Evolutionary conservation across 1,140 invertebrate species (phyloP).

Genomic region (Drosophila varians): DNA sequence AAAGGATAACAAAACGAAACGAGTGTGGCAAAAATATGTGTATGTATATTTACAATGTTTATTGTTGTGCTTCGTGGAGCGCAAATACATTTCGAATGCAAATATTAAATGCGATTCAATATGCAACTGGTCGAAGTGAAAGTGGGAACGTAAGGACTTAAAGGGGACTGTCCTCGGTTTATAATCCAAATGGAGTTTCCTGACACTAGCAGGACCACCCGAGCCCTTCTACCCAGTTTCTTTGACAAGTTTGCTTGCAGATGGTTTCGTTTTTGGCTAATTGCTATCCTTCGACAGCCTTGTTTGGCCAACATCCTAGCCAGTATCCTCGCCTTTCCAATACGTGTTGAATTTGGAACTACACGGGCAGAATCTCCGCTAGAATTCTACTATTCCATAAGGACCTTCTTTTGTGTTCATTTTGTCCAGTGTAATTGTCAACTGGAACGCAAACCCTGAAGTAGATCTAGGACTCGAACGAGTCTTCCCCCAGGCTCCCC

Average conservation of each 20-base stretch:
- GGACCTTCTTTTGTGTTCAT: no score
- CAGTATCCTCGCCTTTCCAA: slow-evolving; percentile 1
- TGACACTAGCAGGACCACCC: background rate
- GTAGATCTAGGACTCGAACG: slow-evolving; percentile 22
- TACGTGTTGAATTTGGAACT: slow-evolving; percentile 56
- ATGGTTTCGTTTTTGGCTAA: slow-evolving; percentile 42
- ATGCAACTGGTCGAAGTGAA: slow-evolving; percentile 48
- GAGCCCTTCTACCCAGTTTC: background rate
- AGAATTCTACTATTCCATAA: no score
- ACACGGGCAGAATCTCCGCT: slow-evolving; percentile 5
- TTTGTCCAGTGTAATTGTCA: slow-evolving; percentile 7
- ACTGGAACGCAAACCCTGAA: slow-evolving; percentile 22
- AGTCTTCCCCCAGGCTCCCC: slow-evolving; percentile 6
- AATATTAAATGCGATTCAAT: slow-evolving; percentile 75
- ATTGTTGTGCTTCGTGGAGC: slow-evolving; percentile 78
- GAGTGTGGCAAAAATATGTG: slow-evolving; percentile 45
- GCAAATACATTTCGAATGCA: slow-evolving; percentile 79
- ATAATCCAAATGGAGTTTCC: slow-evolving; percentile 17
- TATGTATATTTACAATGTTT: slow-evolving; percentile 75
- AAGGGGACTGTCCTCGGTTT: background rate
- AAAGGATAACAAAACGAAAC: slow-evolving; percentile 13
- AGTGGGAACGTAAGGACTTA: slow-evolving; percentile 21
- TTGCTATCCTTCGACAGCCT: slow-evolving; percentile 55
- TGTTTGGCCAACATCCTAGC: slow-evolving; percentile 27
- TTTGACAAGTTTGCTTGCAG: slow-evolving; percentile 37